Evolutionary conservation across 2,888 invertebrate species (phyloP), one percentile per base, ranked within the genome.

Genomic region (Agrypnus murinus): DNA sequence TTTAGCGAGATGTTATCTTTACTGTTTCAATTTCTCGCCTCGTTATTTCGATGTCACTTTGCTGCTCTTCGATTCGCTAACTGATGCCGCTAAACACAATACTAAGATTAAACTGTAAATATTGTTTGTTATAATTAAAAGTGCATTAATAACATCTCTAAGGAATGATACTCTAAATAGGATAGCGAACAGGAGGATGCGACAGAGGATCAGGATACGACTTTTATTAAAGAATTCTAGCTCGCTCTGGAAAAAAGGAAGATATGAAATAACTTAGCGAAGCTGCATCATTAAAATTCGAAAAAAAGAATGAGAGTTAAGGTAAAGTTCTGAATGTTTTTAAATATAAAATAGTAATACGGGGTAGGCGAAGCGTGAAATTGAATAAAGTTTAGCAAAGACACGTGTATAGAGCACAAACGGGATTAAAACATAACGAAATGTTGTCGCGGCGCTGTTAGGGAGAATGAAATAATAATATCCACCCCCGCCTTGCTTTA

Each of bases 1-100:
- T 85, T 85, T 84, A 84, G 81, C 83, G 80, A 83, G 84, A 84
- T 85, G 85, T 85, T 85, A 85, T 85, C 84, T 84, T 84, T 84
- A 82, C 83, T 84, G 84, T 84, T 81, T 84, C 84, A 84, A 84
- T 84, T 84, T 85, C 85, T 84, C 85, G 85, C 83, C 83, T 84
- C 85, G 84, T 84, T 84, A 84, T 84, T 77, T 69, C 77, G 79
- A 80, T 82, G 82, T 82, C 82, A 80, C 80, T 80, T 76, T 75
- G 50, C 65, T 66, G 58, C 55, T 25, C 25, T 69, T 60, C 69
- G 68, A 68, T 63, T 67, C 58, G 31, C 43, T 46, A 36, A 40
- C 43, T 36, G 45, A 40, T 53, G 43, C 25, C 25, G 25, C 25
- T 55, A 55, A 45, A 40, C 36, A 38, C 32, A 10, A 34, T 8